phyloP scores from a whole-genome alignment of 2,113 vertebrate genomes.

The Lepisosteus oculatus region DNA sequence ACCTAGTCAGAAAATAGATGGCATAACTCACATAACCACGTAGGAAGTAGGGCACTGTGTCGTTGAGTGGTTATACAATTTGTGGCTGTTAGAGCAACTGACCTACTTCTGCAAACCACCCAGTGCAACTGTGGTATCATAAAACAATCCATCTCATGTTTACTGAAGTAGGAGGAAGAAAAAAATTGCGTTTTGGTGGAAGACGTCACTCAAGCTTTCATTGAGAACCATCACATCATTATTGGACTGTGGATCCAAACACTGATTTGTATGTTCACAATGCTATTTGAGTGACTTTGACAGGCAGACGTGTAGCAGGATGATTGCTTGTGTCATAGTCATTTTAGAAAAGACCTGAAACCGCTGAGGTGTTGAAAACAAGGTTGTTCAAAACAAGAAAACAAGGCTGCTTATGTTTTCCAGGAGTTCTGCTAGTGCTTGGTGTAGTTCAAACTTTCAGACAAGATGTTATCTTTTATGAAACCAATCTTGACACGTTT shows the following conservation, averaged over 20 bases:
- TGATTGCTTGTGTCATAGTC: too few relatives aligned
- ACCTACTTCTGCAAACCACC: constrained; percentile 65
- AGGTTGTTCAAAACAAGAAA: too few relatives aligned
- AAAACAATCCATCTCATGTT: background rate
- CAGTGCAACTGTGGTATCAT: background rate
- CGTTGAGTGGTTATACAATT: constrained; percentile 60
- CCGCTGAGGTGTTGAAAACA: too few relatives aligned
- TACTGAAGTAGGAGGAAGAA: background rate
- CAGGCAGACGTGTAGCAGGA: too few relatives aligned
- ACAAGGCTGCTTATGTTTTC: too few relatives aligned
- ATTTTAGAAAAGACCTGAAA: too few relatives aligned
- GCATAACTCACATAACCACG: constrained; percentile 15
- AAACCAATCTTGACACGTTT: too few relatives aligned
- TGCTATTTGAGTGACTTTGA: too few relatives aligned
- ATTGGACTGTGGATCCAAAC: background rate
- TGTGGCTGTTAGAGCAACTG: constrained; percentile 63
- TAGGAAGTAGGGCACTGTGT: constrained; percentile 80
- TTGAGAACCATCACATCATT: background rate
- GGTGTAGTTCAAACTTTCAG: too few relatives aligned
- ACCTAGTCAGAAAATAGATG: constrained; percentile 5
- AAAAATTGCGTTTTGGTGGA: background rate
- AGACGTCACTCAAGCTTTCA: background rate
- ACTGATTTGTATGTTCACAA: too few relatives aligned
- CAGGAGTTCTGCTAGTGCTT: too few relatives aligned
- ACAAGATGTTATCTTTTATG: too few relatives aligned